phyloP scores from a whole-genome alignment of 2,888 invertebrate species.

The Tenthredo mesomela region DNA sequence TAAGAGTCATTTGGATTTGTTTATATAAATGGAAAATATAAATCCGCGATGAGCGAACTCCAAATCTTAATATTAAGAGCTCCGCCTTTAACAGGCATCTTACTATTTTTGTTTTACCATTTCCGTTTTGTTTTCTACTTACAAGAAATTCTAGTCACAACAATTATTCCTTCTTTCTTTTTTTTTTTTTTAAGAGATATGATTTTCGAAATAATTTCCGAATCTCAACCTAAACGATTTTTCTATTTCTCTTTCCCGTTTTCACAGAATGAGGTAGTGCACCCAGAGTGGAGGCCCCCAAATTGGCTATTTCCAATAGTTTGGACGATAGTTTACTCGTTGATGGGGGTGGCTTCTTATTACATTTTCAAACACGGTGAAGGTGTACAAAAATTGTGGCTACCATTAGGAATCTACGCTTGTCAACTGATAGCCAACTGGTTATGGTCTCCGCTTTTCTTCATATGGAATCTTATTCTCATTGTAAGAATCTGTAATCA shows the following conservation, averaged over 20 bases:
- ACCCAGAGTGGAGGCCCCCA: slow-evolving; percentile 37
- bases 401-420: slow-evolving; percentile 23
- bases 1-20: too few species aligned
- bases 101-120: too few species aligned
- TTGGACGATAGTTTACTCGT: slow-evolving; percentile 29
- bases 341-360: slow-evolving; percentile 44
- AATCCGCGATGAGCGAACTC: too few species aligned
- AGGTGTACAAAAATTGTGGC: slow-evolving; percentile 29
- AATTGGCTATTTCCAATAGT: slow-evolving; percentile 38
- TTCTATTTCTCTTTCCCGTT: not conserved
- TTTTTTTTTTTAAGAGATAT: not conserved
- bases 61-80: too few species aligned
- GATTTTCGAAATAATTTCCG: not conserved
- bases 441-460: slow-evolving; percentile 35
- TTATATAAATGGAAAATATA: too few species aligned
- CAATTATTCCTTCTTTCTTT: too few species aligned
- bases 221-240: too few species aligned
- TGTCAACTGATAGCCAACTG: slow-evolving; percentile 30
- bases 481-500: slow-evolving; percentile 3
- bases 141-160: too few species aligned
- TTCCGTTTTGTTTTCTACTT: too few species aligned
- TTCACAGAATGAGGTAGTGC: slow-evolving; percentile 23
- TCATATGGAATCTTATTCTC: slow-evolving; percentile 31
- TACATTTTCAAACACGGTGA: slow-evolving; percentile 25
- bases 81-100: too few species aligned